Percentiles rank a stretch among this genome's conserved stretches.
These are phyloP conservation scores for Epinotia bilunana DNA, from an alignment of 2,888 invertebrate genomes.

Conservation along the genomic window DNA sequence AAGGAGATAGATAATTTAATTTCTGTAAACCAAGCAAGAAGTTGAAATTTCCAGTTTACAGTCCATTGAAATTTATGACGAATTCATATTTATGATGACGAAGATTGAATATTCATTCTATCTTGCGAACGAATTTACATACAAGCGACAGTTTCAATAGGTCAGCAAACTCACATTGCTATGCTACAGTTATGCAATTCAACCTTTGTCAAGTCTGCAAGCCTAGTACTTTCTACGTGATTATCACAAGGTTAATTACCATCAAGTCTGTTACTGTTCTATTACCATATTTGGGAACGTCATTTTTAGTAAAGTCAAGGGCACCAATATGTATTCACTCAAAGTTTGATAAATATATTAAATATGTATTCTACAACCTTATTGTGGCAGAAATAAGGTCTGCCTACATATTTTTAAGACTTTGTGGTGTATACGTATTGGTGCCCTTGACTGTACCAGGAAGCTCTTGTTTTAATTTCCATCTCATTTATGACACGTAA, in stretches of 20 bases:
- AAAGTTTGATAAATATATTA: no score
- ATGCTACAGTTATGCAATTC: slow-evolving; percentile 36
- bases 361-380: no score
- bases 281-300: slow-evolving; percentile 34
- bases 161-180: slow-evolving; percentile 8
- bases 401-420: no score
- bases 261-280: slow-evolving; percentile 43
- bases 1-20: background rate
- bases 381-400: no score
- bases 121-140: slow-evolving; percentile 18
- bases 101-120: slow-evolving; percentile 30
- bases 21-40: background rate
- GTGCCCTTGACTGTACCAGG: no score
- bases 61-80: slow-evolving; percentile 5
- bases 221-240: slow-evolving; percentile 54
- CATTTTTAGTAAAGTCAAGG: no score
- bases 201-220: slow-evolving; percentile 38
- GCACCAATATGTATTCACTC: no score
- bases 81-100: slow-evolving; percentile 10
- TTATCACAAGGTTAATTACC: slow-evolving; percentile 53
- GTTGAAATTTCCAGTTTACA: slow-evolving; percentile 3
- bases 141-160: slow-evolving; percentile 16
- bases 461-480: slow-evolving; percentile 19
- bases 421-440: no score
- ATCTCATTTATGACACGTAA: slow-evolving; percentile 1